These are phyloP conservation scores for Athalia cordata DNA, from an alignment of 2,888 invertebrate species.

Conservation along the genomic window DNA sequence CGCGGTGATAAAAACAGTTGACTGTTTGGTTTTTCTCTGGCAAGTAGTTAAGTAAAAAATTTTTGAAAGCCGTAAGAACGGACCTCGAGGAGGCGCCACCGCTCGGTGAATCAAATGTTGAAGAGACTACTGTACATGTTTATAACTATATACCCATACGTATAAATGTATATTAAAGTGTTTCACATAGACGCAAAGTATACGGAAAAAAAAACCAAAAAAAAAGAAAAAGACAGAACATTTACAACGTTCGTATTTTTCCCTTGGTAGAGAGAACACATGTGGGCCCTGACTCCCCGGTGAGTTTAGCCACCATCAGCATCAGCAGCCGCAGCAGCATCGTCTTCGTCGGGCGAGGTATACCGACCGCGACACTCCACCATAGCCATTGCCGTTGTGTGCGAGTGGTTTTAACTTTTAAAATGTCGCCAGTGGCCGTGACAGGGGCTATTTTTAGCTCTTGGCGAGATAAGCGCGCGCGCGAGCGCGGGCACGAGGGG, in stretches of 20 bases:
- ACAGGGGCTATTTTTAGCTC: conserved; percentile 72
- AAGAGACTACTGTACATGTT: background rate
- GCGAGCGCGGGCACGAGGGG: conserved; percentile 25
- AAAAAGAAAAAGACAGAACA: background rate
- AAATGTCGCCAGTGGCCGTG: conserved; percentile 73
- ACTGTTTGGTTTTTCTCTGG: conserved; percentile 16
- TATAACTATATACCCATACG: background rate
- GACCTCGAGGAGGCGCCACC: conserved; percentile 38
- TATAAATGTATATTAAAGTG: conserved; percentile 13
- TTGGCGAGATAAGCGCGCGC: conserved; percentile 69
- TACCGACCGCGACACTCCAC: conserved; percentile 46
- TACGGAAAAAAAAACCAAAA: background rate
- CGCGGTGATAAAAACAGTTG: background rate
- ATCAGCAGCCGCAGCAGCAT: no score
- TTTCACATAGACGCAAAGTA: background rate
- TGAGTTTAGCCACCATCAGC: no score
- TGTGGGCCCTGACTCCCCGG: no score
- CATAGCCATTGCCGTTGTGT: background rate
- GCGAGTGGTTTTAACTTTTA: conserved; percentile 66
- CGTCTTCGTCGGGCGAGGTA: background rate
- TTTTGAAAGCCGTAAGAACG: background rate
- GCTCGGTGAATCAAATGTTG: conserved; percentile 8
- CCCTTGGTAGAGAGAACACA: no score
- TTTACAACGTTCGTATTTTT: no score
- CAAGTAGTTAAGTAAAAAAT: conserved; percentile 32